phyloP scores from a whole-genome alignment of 2,888 invertebrate species.

The Microctonus aethiopoides region DNA sequence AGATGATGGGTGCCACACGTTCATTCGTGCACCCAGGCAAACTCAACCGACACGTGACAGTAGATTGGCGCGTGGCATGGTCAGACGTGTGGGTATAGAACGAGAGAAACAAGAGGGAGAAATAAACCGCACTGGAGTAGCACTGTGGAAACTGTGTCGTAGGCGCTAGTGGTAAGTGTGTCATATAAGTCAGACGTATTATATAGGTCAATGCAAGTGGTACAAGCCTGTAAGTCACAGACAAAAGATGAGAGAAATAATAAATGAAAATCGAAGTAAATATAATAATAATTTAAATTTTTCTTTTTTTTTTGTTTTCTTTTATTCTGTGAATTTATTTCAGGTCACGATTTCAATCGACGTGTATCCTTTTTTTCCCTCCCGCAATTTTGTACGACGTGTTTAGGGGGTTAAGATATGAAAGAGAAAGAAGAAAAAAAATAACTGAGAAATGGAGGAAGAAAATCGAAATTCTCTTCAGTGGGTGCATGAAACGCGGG shows the following conservation, averaged over 20 bases:
- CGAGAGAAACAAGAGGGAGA: not conserved
- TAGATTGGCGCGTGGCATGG: constrained; percentile 28
- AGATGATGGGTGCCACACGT: not conserved
- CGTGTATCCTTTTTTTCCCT: not conserved
- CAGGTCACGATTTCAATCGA: constrained; percentile 11
- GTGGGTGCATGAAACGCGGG: constrained; percentile 24
- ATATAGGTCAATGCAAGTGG: not conserved
- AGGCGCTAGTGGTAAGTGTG: not conserved
- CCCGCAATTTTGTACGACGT: not conserved
- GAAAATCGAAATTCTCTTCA: not conserved
- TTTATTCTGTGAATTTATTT: not conserved
- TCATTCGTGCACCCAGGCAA: constrained; percentile 8
- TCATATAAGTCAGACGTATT: not conserved
- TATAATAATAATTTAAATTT: no score
- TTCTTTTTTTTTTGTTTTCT: no score
- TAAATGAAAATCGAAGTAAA: not conserved
- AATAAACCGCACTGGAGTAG: not conserved
- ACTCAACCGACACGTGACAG: constrained; percentile 34
- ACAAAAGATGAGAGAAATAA: not conserved
- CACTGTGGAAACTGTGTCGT: not conserved
- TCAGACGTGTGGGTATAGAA: constrained; percentile 26
- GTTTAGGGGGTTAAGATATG: not conserved
- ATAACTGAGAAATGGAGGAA: not conserved
- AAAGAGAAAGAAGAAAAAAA: not conserved
- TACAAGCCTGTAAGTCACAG: not conserved